Evolutionary conservation across 2,113 vertebrate genomes (phyloP), one percentile per base, ranked within the genome.

Genomic region (Sapajus apella): DNA sequence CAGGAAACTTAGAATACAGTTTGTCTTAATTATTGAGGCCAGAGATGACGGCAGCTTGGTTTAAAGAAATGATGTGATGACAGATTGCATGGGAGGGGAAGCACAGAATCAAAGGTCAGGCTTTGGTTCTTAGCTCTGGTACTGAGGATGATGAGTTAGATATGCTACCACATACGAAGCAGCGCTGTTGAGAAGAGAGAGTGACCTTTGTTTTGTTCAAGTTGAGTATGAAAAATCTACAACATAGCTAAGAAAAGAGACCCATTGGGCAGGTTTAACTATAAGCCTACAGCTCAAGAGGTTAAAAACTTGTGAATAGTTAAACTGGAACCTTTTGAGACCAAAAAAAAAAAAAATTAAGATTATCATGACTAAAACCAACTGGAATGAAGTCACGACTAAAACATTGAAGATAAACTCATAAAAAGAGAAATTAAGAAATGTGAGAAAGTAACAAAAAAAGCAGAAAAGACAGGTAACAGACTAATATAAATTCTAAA

Each of bases 161-260:
- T 20, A 27, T 0, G 2, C 0, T 3, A 77, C 4, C 6, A 2
- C 37, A 45, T 37, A 47, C 10, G 40, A 66, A 47, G 83, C 0
- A 64, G 68, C 37, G 75, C 11, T 13, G 30, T 10, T 47, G 47
- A 50, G 8, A 43, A 50, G 2, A 4, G 10, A 87, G 1, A 6
- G 27, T 2, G 4, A n/a, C 2, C 14, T 75, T 43, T 27, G 18
- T 45, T 64, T 90, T 27, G 1, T 35, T 77, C 32, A 8, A 12
- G 7, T 12, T n/a, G 7, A 37, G 6, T 0, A 27, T 35, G 45
- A 85, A 27, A 73, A 20, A 35, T 55, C 43, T 11, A 3, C 16
- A 25, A 16, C 47, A 0, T 1, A 72, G 20, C 58, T 66, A 75
- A 66, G 10, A 75, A 10, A 66, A 77, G 17, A n/a, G 2, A 12